Percentiles rank a stretch among this genome's conserved stretches.
phyloP scores from a whole-genome alignment of 2,113 vertebrate species.

The Sciurus niger region DNA sequence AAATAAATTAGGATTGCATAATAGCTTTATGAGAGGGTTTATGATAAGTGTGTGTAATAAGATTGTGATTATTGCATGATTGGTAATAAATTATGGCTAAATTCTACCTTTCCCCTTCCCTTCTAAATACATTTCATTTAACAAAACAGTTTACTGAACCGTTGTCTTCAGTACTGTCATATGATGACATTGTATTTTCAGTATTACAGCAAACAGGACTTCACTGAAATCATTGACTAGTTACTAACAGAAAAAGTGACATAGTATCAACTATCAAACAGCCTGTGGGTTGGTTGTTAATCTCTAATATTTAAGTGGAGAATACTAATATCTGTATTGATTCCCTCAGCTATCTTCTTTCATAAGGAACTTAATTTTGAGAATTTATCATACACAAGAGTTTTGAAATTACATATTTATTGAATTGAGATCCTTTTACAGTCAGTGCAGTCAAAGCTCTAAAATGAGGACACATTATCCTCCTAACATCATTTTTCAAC shows the following conservation, averaged over 20 bases:
- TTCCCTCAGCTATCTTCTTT: background rate
- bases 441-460: background rate
- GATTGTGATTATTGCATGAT: background rate
- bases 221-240: background rate
- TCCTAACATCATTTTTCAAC: background rate
- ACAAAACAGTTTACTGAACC: background rate
- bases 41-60: background rate
- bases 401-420: background rate
- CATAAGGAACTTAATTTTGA: background rate
- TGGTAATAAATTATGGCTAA: background rate
- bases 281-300: background rate
- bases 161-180: slow-evolving; percentile 1
- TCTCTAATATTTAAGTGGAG: background rate
- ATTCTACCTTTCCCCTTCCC: background rate
- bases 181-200: background rate
- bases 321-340: background rate
- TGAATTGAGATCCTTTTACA: background rate
- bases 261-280: background rate
- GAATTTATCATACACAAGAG: background rate
- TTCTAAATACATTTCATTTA: background rate
- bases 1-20: background rate
- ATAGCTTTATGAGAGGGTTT: background rate
- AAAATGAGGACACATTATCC: background rate
- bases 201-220: background rate
- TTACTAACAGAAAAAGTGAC: background rate